phyloP scores from a whole-genome alignment of 2,113 vertebrate genomes.

The Turdus rufiventris region DNA sequence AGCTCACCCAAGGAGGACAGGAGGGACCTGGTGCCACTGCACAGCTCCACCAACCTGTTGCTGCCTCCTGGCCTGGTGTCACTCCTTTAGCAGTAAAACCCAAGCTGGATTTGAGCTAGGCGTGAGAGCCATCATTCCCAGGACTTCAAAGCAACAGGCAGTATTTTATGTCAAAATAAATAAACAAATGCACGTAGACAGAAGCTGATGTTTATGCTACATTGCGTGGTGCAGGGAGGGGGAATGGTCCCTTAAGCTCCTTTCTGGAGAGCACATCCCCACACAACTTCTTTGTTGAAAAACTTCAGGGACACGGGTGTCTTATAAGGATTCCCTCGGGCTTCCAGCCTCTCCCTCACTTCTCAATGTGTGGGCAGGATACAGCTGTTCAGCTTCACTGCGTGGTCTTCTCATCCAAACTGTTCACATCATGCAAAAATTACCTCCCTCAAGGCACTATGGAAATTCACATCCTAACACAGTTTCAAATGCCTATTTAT shows the following conservation, averaged over 20 bases:
- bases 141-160: conserved; percentile 29
- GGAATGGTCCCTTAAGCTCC: not conserved
- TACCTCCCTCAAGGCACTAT: conserved; percentile 43
- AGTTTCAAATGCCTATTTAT: conserved; percentile 35
- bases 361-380: conserved; percentile 58
- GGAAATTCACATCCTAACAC: conserved; percentile 44
- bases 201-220: conserved; percentile 14
- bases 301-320: not conserved
- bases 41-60: not conserved
- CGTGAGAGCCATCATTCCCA: not conserved
- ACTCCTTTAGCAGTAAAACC: not conserved
- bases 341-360: conserved; percentile 36
- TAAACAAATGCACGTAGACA: conserved; percentile 1
- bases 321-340: conserved; percentile 18
- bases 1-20: not conserved
- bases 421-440: conserved; percentile 31
- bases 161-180: conserved; percentile 25
- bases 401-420: conserved; percentile 39
- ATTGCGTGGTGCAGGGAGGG: accelerated
- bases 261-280: not conserved
- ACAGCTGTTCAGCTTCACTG: conserved; percentile 55
- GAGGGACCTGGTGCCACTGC: accelerated
- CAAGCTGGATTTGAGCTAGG: not conserved
- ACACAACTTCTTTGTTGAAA: conserved; percentile 23
- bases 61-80: not conserved